Conservation (phyloP, 1,140 invertebrate genomes). For the Drosophila kohkoa region DNA sequence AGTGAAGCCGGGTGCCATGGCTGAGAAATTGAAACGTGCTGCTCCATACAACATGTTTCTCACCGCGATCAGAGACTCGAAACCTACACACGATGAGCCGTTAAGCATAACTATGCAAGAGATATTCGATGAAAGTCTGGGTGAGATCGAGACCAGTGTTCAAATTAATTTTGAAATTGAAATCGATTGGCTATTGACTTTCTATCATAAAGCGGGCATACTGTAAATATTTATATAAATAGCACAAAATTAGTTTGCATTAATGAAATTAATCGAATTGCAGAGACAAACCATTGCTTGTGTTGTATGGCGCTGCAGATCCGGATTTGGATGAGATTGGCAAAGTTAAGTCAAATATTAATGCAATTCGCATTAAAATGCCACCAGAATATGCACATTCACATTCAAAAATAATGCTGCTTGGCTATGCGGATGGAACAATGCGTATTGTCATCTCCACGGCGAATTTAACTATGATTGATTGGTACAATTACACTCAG, state of each 20-base stretch:
- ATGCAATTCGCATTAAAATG: conserved; percentile 85
- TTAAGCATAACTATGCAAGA: conserved; percentile 84
- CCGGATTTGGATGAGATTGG: neutral
- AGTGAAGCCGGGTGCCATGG: conserved; percentile 14
- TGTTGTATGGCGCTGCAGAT: neutral
- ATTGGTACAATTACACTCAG: conserved; percentile 13
- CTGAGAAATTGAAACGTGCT: conserved; percentile 17
- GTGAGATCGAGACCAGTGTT: conserved; percentile 89
- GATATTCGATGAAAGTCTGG: conserved; percentile 90
- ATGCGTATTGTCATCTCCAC: conserved; percentile 95
- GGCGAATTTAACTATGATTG: conserved; percentile 87
- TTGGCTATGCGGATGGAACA: conserved; percentile 92
- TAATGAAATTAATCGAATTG: neutral
- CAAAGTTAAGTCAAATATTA: neutral
- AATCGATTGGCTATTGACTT: conserved; percentile 89
- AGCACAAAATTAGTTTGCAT: neutral
- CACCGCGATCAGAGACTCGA: conserved; percentile 3
- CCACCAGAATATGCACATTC: conserved; percentile 92
- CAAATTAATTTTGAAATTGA: conserved; percentile 97
- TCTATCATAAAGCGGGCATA: conserved; percentile 14
- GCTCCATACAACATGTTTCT: conserved; percentile 26
- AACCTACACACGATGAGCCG: conserved; percentile 16
- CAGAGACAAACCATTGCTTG: conserved; percentile 21
- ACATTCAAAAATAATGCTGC: conserved; percentile 96
- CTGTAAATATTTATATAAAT: conserved; percentile 10